Percentiles rank a stretch among this genome's conserved stretches.
Evolutionary conservation across 2,888 invertebrate genomes (phyloP).

Genomic region (Didymodactylos carnosus): DNA sequence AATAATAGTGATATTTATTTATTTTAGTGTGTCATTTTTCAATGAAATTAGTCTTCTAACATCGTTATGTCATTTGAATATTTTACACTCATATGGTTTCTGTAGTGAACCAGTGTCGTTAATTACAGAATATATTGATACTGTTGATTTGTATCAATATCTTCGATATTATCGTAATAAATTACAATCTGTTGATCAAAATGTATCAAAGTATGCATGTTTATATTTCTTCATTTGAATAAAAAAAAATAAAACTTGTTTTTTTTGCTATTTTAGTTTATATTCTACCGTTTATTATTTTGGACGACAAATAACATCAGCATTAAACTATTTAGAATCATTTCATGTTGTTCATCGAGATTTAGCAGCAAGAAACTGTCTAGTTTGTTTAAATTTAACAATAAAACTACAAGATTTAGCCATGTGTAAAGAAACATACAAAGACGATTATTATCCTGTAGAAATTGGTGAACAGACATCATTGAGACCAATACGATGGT

Average conservation of each 20-base stretch:
- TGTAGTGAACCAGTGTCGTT: not conserved
- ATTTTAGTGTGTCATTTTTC: not conserved
- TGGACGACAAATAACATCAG: not conserved
- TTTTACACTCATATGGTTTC: not conserved
- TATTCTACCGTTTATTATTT: not conserved
- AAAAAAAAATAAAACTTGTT: too few relatives aligned
- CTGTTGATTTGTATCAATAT: not conserved
- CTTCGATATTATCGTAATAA: not conserved
- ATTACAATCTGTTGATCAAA: too few relatives aligned
- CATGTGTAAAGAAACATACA: not conserved
- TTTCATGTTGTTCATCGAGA: not conserved
- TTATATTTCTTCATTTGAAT: too few relatives aligned
- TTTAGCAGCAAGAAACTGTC: not conserved
- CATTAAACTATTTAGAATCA: not conserved
- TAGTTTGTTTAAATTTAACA: not conserved
- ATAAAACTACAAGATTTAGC: not conserved
- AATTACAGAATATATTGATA: not conserved
- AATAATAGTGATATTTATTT: too few relatives aligned
- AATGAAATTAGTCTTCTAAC: not conserved
- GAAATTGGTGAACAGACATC: not conserved
- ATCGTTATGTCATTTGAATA: not conserved
- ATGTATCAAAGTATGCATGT: too few relatives aligned
- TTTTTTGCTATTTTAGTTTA: too few relatives aligned
- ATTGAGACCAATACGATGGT: not conserved
- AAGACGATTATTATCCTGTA: not conserved